These are phyloP conservation scores for Apostichopus leukothele DNA, from an alignment of 53 echinoderm and acorn worm species.

Conservation along the genomic window DNA sequence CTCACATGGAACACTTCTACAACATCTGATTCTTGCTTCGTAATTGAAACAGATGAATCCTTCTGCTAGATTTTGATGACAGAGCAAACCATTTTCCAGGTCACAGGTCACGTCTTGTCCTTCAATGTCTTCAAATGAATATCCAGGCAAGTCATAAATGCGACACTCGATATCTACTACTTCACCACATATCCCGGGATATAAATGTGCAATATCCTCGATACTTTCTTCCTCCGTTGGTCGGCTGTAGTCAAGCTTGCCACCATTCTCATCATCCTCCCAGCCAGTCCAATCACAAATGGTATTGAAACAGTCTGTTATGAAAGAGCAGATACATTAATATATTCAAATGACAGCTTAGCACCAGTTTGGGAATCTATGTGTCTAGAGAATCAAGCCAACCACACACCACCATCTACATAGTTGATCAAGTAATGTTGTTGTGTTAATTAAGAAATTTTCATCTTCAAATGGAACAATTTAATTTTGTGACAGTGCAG, in stretches of 20 bases:
- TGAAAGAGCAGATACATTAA: no score
- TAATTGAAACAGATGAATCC: conserved; percentile 21
- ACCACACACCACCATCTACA: no score
- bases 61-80: not conserved
- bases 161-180: conserved; percentile 34
- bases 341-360: no score
- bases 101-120: conserved; percentile 41
- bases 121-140: conserved; percentile 20
- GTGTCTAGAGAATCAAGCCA: no score
- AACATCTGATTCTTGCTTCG: conserved; percentile 13
- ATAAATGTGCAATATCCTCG: not conserved
- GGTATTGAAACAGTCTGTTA: not conserved
- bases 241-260: not conserved
- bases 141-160: not conserved
- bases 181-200: conserved; percentile 10
- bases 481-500: no score
- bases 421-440: no score
- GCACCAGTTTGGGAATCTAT: no score
- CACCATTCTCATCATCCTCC: conserved; percentile 39
- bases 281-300: conserved; percentile 32
- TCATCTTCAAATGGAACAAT: no score
- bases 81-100: conserved; percentile 40
- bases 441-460: no score
- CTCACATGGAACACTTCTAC: conserved; percentile 5
- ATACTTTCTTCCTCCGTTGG: conserved; percentile 18